Evolutionary conservation across 2,888 invertebrate species (phyloP).

Genomic region (Synanthedon formicaeformis): DNA sequence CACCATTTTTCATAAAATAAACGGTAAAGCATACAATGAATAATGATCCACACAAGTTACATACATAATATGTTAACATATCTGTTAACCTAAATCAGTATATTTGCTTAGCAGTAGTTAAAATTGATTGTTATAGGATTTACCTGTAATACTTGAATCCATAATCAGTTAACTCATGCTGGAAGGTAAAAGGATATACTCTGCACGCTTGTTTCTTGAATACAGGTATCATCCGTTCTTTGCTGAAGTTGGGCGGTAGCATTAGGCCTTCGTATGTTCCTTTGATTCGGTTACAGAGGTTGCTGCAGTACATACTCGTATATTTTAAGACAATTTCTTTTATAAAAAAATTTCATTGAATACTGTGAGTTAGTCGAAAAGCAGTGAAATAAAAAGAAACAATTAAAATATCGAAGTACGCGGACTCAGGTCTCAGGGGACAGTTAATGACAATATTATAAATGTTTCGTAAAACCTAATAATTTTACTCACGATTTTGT

Average conservation of each 20-base stretch:
- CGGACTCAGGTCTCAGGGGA: too few relatives aligned
- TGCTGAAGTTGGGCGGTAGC: slow-evolving; percentile 73
- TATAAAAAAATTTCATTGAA: neutral
- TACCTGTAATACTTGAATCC: slow-evolving; percentile 75
- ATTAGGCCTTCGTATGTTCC: slow-evolving; percentile 82
- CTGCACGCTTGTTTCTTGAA: slow-evolving; percentile 87
- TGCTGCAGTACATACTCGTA: slow-evolving; percentile 42
- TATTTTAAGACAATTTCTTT: neutral
- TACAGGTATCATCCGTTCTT: slow-evolving; percentile 66
- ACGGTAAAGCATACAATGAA: too few relatives aligned
- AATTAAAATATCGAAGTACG: too few relatives aligned
- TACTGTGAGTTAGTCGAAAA: too few relatives aligned
- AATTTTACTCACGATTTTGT: too few relatives aligned
- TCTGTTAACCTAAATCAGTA: neutral
- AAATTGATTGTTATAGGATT: slow-evolving; percentile 10
- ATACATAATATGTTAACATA: too few relatives aligned
- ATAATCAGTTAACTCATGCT: slow-evolving; percentile 20
- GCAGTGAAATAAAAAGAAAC: too few relatives aligned
- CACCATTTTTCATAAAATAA: too few relatives aligned
- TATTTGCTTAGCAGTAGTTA: neutral
- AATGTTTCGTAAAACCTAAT: too few relatives aligned
- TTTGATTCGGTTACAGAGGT: slow-evolving; percentile 76
- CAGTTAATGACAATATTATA: too few relatives aligned
- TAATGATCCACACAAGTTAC: too few relatives aligned
- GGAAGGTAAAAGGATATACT: slow-evolving; percentile 61